Base-by-base conservation (phyloP, 2,888 invertebrate species). In the Raillietiella orientalis region DNA sequence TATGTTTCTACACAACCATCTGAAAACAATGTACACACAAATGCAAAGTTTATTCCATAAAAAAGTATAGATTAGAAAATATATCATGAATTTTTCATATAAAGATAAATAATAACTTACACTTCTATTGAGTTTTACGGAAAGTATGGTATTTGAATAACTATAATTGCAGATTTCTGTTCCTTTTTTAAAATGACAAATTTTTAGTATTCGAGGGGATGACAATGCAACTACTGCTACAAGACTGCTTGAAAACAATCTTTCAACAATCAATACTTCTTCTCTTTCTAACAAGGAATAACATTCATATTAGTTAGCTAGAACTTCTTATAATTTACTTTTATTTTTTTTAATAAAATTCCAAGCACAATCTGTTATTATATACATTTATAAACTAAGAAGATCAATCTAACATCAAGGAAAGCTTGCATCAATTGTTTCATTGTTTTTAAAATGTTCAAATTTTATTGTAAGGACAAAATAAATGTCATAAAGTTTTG, bases 91-190 rank as follows among this genome's bases (percentile, higher is more conserved):
- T 8, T 11, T 12, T 29, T 16, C 10, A 30, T 21, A n/a, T 9
- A 16, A 23, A 23, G 8, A 9, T 23, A 23, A n/a, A 6, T 23
- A 23, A 6, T 23, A 28, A 53, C 62, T 58, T 51, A 70, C 71
- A 42, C 69, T 70, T 50, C 93, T 63, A 52, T 93, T 93, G 33
- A 93, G 59, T 52, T 79, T 77, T 31, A 93, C 84, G 32, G 75
- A 74, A 40, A 90, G 56, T 43, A 93, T 87, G 31, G 84, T 79
- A 49, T 90, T 87, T 34, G 82, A 72, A 34, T 69, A 71, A 43
- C 72, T 74, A 53, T 87, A 87, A 52, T 84, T 82, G 52, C 87
- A 90, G 44, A 93, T 93, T 56, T 90, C 90, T 29, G 79, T 79
- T 36, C 84, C 79, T 47, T 79, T 84, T 47, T 79, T 82, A 52